A percentile compares a stretch with the other conserved stretches of the same genome.
These are phyloP conservation scores for Abscondita cerata DNA, from an alignment of 2,888 invertebrate species.

Conservation along the genomic window DNA sequence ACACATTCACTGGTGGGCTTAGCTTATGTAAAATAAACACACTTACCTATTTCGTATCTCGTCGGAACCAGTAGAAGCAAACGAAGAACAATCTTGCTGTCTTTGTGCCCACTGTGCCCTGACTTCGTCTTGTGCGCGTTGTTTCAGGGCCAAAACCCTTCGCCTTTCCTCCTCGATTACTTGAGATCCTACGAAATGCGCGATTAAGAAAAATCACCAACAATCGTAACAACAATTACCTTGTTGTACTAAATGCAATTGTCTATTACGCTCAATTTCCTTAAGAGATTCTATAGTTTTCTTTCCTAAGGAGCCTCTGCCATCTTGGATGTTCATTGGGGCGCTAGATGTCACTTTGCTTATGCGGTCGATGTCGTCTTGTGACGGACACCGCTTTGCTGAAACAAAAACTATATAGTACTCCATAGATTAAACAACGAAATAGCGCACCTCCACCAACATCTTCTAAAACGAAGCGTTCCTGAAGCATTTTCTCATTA, in stretches of 20 bases:
- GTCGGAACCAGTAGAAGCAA: constrained; percentile 55
- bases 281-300: constrained; percentile 85
- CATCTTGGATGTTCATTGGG: constrained; percentile 74
- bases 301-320: constrained; percentile 73
- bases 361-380: constrained; percentile 86
- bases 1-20: too few species aligned
- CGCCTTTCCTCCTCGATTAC: constrained; percentile 91
- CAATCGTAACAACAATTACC: constrained; percentile 61
- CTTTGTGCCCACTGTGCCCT: constrained; percentile 84
- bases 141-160: constrained; percentile 84
- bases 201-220: background rate
- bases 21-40: constrained; percentile 15
- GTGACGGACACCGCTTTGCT: constrained; percentile 66
- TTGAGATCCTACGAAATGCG: constrained; percentile 73
- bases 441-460: constrained; percentile 46
- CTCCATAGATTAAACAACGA: background rate
- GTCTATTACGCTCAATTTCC: constrained; percentile 88
- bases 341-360: constrained; percentile 87
- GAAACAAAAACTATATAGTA: constrained; percentile 3
- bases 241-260: constrained; percentile 88
- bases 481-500: constrained; percentile 57
- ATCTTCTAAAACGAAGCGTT: constrained; percentile 55
- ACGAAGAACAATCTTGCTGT: constrained; percentile 68
- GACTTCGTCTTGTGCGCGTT: constrained; percentile 88
- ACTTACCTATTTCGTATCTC: constrained; percentile 51